Conservation (phyloP, 2,113 vertebrate genomes). For the Gracilinanus agilis region DNA sequence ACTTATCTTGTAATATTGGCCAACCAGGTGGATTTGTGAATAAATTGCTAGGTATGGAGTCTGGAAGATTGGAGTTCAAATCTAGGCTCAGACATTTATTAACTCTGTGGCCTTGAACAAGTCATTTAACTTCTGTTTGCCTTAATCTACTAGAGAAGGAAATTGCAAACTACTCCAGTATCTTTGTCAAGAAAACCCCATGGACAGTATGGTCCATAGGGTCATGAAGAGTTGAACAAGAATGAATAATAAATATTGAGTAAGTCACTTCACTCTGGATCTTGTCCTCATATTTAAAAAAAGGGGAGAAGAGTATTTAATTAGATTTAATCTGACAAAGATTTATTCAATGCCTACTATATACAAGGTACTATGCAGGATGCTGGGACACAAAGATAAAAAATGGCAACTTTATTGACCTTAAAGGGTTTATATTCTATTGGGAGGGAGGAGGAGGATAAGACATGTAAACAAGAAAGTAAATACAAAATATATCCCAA, state of each 20-base stretch:
- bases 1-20: neutral
- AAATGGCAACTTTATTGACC: neutral
- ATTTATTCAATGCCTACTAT: neutral
- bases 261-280: neutral
- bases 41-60: neutral
- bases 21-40: neutral
- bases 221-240: neutral
- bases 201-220: neutral
- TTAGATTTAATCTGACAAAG: neutral
- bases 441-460: neutral
- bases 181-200: neutral
- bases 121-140: neutral
- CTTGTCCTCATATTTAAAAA: neutral
- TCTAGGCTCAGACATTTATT: neutral
- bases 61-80: neutral
- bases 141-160: neutral
- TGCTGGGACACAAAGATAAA: neutral
- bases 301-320: neutral
- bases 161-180: neutral
- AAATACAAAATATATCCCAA: neutral
- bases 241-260: neutral
- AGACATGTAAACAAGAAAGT: neutral
- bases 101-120: neutral
- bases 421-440: neutral
- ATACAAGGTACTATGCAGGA: neutral